Evolutionary conservation across 92 coral and sea anemone species (phyloP), one percentile per base, ranked within the genome.

Genomic region (Palythoa heliodiscus): DNA sequence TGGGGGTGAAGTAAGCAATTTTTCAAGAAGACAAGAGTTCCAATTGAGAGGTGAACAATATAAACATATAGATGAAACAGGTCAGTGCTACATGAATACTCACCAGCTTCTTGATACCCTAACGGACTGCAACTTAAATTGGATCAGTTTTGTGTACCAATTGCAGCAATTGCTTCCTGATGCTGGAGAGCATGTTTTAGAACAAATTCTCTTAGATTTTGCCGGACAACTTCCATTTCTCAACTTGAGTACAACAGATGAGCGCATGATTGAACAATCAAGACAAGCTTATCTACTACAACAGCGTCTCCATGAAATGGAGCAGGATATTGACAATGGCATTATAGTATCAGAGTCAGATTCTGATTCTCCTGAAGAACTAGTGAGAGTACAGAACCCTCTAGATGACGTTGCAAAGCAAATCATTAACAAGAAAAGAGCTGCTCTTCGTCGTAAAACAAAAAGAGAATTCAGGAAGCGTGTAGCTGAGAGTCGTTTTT

Each of bases 341-440:
- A 88, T 88, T 40, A 88, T 84, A 68, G 86, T 77, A 15, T 84
- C 89, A 70, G 88, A 84, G 43, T 88, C 71, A 53, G 89, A 88
- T 78, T 83, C 89, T 17, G 83, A 86, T 78, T 87, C 35, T 8
- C 53, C 75, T 39, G 75, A 85, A 78, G 85, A 64, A 61, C 50
- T 11, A 64, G 50, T 37, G 11, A 39, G 22, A 9, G 92, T 86
- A 38, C 84, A 79, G 7, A 29, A 81, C 86, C 83, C 76, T 47
- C 85, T 75, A 11, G 92, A 86, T 86, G 89, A 89, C 74, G 77
- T 76, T 73, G 92, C 87, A 61, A 11, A 4, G 89, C 52, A 73
- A 2, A 75, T 89, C 79, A 86, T 89, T 66, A 89, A 40, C 69
- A 89, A 89, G 38, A 86, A 78, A 24, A 89, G 92, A 12, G 74